Base-by-base conservation (phyloP, 2,797 vertebrate genomes). In the Zonotrichia albicollis region DNA sequence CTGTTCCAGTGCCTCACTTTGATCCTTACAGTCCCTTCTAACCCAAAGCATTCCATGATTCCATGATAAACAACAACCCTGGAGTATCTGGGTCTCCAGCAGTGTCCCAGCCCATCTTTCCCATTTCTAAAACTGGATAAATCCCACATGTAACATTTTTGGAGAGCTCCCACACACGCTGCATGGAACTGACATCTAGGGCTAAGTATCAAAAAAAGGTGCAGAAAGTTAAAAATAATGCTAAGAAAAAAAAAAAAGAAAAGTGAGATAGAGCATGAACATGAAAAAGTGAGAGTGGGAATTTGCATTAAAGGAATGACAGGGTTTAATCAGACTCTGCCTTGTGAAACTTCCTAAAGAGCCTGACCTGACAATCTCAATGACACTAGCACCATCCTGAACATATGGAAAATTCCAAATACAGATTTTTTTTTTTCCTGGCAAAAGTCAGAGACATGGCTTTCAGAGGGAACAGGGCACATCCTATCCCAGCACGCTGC, bases 401-500 rank as follows among this genome's bases (percentile, higher is more conserved):
- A 60, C 8, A 29, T 7, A 34, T 21, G 23, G 23, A 82, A 84
- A 73, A 75, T 16, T 74, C 66, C 70, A 36, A 34, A 79, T 4
- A 32, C 3, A 54, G 50, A 17, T 30, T 23, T 30, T 34, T 34
- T 34, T 27, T 58, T 55, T n/a, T 62, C 0, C 48, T 55, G 27
- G 29, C 60, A 82, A 29, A 80, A 81, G 20, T 10, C 2, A 12
- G 67, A 64, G 16, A 10, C 3, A 1, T 3, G 43, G 8, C 43
- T 51, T 32, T 68, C 50, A 40, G 30, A 67, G n/a, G 48, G 22
- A 75, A 25, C 16, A 5, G 38, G 55, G 20, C 0, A 0, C 27
- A 25, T 27, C 34, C 17, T 16, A 30, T 15, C 62, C 80, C 22
- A 2, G 11, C 54, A 6, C 6, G 1, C 25, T 26, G 17, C 27